Base-by-base conservation (phyloP, 2,888 invertebrate genomes). In the Ditylenchus weischeri region DNA sequence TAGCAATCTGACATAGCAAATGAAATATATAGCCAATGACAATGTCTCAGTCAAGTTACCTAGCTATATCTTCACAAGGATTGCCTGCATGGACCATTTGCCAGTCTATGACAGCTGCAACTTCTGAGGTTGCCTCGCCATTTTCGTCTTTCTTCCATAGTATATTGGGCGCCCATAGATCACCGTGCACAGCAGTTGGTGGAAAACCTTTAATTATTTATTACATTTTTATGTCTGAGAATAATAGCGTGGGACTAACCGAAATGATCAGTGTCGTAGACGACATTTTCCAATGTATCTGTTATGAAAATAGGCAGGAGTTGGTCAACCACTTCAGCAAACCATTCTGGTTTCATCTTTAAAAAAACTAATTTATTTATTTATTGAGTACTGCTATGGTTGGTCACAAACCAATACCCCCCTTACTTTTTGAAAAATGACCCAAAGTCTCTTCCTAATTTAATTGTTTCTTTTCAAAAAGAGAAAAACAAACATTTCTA, bases 161-260 rank as follows among this genome's bases (percentile, higher is more conserved):
- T 36, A 80, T 73, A 62, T 80, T 79, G n/a, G 79, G 73, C 21
- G 76, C 68, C 80, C 80, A 80, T 23, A 80, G 69, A 61, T 80
- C 80, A 15, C 75, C 76, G 58, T 80, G 80, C 10, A 72, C 73
- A 36, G 79, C 43, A 0, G 75, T 74, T 1, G 76, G 62, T 29
- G 69, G 64, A 51, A 76, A 69, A 29, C 75, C 79, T 78, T 48
- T 66, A 65, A 63, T 62, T 59, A n/a, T 23, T 51, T 15, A n/a
- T 23, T n/a, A n/a, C n/a, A n/a, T 51, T 13, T 51, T n/a, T 8
- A 51, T 21, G 23, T 7, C 23, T n/a, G n/a, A n/a, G n/a, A n/a
- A 51, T 21, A 51, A 21, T 10, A 51, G 19, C 7, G 7, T 15
- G 13, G 13, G 19, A 51, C 51, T 8, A 11, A 35, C 61, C 61